Base-by-base conservation (phyloP, 2,113 vertebrate species). In the Leucopsar rothschildi region DNA sequence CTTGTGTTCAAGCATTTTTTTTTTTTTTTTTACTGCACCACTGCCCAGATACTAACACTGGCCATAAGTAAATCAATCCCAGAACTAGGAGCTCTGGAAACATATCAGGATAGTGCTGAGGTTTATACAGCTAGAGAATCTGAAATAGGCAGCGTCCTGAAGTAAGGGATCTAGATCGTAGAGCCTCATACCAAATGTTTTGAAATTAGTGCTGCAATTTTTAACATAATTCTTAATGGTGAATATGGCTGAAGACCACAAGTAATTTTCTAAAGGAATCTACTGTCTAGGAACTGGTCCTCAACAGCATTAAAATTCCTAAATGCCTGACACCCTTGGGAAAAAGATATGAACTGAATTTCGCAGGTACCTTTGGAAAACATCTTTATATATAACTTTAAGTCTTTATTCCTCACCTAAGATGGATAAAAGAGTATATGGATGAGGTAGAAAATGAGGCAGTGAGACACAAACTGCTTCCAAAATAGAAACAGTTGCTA, bases 1-100 rank as follows among this genome's bases (percentile, higher is more conserved):
- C 17, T 57, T 27, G 12, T 3, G 2, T 35, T 75, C 65, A 22
- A 4, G 4, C 0, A 0, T 14, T 9, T 39, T 39, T 39, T 39
- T 40, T 14, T 14, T 73, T 33, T 73, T 78, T 33, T 81, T 33
- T 9, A 19, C 23, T 55, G 45, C 20, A 16, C 4, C 29, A 24
- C 15, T 39, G 13, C 10, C 23, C 33, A 50, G 31, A 20, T 11
- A 37, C 2, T 9, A n/a, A 35, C 35, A 18, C 2, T 37, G 47
- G 13, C 64, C 4, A 5, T 18, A 44, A 65, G 39, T 18, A 35
- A 44, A 2, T 15, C 16, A 55, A 80, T 33, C 3, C 21, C 57
- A 55, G 29, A 71, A 52, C 10, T 13, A 19, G 35, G 77, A 87
- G 39, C 2, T 20, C 17, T 56, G 20, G 31, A 49, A 52, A 70